Evolutionary conservation across 1,140 invertebrate genomes (phyloP).

Genomic region (Diachasmimorpha longicaudata): DNA sequence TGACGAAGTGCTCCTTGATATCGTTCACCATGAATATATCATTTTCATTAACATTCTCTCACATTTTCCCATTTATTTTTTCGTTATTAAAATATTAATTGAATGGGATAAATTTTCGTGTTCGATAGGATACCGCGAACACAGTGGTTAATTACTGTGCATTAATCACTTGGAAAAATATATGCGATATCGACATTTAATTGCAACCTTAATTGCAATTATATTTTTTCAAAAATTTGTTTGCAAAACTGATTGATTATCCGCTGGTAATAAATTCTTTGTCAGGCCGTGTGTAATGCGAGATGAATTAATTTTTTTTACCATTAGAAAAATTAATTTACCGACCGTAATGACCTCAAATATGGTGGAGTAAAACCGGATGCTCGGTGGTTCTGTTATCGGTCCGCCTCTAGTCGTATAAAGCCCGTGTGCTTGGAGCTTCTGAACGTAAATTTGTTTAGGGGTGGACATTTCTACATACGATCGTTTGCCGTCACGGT

Average conservation of each 20-base stretch:
- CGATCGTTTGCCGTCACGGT: constrained; percentile 44
- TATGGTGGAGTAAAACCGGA: neutral
- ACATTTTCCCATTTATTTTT: neutral
- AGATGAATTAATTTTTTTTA: too few relatives aligned
- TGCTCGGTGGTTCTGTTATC: neutral
- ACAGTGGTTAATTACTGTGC: neutral
- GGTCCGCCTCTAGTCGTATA: constrained; percentile 3
- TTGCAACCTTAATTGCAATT: neutral
- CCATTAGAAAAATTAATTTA: neutral
- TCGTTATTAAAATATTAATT: neutral
- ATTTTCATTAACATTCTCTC: neutral
- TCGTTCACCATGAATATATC: neutral
- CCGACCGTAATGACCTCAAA: neutral
- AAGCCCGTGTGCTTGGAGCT: constrained; percentile 30
- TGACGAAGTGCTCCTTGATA: neutral
- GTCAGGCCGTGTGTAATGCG: neutral
- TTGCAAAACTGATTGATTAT: neutral
- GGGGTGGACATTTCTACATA: constrained; percentile 30
- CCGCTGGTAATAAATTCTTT: neutral
- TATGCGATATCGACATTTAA: neutral
- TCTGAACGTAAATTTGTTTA: constrained; percentile 45
- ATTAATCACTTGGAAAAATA: neutral
- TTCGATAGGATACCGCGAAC: neutral
- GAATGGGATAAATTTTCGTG: neutral
- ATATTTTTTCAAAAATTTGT: neutral